phyloP scores from a whole-genome alignment of 2,113 vertebrate genomes.

The Onychostoma macrolepis region DNA sequence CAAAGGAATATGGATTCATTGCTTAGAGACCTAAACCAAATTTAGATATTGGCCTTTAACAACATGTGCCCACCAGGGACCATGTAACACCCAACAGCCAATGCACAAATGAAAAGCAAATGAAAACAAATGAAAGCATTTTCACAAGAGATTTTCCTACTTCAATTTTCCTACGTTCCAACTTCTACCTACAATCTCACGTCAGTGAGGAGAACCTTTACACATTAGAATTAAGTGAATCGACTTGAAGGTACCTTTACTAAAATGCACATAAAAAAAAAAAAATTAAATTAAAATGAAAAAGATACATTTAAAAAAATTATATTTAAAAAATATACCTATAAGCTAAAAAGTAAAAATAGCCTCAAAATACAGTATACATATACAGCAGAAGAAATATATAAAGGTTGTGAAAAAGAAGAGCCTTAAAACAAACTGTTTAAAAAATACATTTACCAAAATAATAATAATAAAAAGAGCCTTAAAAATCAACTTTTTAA shows the following conservation, averaged over 20 bases:
- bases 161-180: too few relatives aligned
- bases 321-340: not conserved
- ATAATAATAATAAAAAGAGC: too few relatives aligned
- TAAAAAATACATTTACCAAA: too few relatives aligned
- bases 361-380: too few relatives aligned
- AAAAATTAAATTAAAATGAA: too few relatives aligned
- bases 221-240: too few relatives aligned
- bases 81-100: conserved; percentile 29
- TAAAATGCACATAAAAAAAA: not conserved
- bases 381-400: too few relatives aligned
- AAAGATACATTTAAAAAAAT: not conserved
- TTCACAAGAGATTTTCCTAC: not conserved
- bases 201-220: not conserved
- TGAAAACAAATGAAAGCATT: not conserved
- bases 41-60: conserved; percentile 42
- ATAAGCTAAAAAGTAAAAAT: too few relatives aligned
- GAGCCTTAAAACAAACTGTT: too few relatives aligned
- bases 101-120: conserved; percentile 35
- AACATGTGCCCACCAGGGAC: not conserved
- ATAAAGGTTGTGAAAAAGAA: too few relatives aligned
- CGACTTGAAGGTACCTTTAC: not conserved
- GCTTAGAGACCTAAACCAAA: conserved; percentile 28
- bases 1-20: conserved; percentile 1
- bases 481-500: not conserved
- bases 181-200: not conserved